phyloP scores from a whole-genome alignment of 1,140 invertebrate genomes.

The Philotrypesis tridentata region DNA sequence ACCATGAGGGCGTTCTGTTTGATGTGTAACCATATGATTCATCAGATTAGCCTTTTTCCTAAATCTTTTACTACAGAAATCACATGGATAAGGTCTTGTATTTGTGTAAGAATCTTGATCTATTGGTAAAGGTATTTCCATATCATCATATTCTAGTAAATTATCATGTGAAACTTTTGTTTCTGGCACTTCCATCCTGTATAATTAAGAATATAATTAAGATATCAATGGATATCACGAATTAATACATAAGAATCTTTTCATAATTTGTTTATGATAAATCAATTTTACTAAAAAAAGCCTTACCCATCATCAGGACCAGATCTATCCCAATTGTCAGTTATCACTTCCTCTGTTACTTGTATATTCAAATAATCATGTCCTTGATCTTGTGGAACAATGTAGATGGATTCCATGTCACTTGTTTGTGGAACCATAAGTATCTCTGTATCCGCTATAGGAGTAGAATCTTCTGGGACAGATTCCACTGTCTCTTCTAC shows the following conservation, averaged over 20 bases:
- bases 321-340: conserved; percentile 83
- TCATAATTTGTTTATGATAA: conserved; percentile 14
- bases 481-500: conserved; percentile 74
- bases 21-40: conserved; percentile 89
- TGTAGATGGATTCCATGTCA: conserved; percentile 72
- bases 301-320: conserved; percentile 81
- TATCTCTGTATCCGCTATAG: conserved; percentile 60
- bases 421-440: conserved; percentile 67
- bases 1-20: conserved; percentile 84
- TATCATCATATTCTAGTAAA: conserved; percentile 77
- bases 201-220: conserved; percentile 37
- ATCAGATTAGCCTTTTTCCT: conserved; percentile 87
- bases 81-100: conserved; percentile 87
- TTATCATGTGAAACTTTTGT: conserved; percentile 73
- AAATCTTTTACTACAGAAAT: conserved; percentile 87
- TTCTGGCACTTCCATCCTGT: conserved; percentile 79
- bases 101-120: conserved; percentile 88
- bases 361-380: conserved; percentile 77
- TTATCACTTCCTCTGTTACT: conserved; percentile 85
- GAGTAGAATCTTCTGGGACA: conserved; percentile 54
- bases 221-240: not conserved
- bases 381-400: conserved; percentile 70
- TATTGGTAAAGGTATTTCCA: conserved; percentile 84
- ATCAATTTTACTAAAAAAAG: conserved; percentile 11
- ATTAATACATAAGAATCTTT: conserved; percentile 5